Evolutionary conservation across 2,797 vertebrate species (phyloP).

Genomic region (Ambastaia sidthimunki): DNA sequence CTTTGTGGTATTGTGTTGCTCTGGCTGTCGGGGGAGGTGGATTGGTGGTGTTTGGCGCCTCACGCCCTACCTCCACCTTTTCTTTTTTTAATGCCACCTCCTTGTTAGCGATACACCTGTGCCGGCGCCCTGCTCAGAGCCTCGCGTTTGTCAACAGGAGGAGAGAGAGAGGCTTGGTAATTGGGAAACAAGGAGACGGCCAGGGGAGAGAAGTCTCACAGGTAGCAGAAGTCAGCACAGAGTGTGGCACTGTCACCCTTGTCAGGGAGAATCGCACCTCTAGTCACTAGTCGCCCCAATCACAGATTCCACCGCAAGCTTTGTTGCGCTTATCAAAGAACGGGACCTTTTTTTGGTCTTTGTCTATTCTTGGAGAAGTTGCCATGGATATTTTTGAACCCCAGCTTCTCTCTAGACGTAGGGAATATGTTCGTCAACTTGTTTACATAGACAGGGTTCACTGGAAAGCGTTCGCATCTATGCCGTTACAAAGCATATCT

Average conservation of each 20-base stretch:
- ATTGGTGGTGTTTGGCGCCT: slow-evolving; percentile 55
- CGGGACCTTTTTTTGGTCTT: slow-evolving; percentile 53
- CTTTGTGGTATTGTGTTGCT: slow-evolving; percentile 52
- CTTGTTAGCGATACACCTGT: slow-evolving; percentile 75
- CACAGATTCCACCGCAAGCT: slow-evolving; percentile 50
- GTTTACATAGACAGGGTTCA: slow-evolving; percentile 53
- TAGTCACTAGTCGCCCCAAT: slow-evolving; percentile 58
- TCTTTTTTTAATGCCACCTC: slow-evolving; percentile 69
- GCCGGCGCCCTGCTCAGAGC: slow-evolving; percentile 65
- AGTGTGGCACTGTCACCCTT: slow-evolving; percentile 61
- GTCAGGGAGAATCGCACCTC: slow-evolving; percentile 64
- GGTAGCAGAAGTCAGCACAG: slow-evolving; percentile 56
- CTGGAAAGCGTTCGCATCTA: slow-evolving; percentile 27
- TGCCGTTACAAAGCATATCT: slow-evolving; percentile 39
- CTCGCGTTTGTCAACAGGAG: slow-evolving; percentile 73
- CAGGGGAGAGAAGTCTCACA: slow-evolving; percentile 50
- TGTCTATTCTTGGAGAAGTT: slow-evolving; percentile 52
- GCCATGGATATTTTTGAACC: slow-evolving; percentile 53
- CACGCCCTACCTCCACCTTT: slow-evolving; percentile 66
- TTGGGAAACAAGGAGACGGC: slow-evolving; percentile 69
- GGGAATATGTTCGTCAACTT: slow-evolving; percentile 50
- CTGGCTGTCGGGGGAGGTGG: slow-evolving; percentile 51
- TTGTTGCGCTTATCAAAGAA: slow-evolving; percentile 56
- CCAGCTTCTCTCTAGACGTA: slow-evolving; percentile 47
- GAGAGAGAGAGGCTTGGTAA: slow-evolving; percentile 71